These are phyloP conservation scores for Biston stratarius DNA, from an alignment of 2,888 invertebrate genomes.

Conservation along the genomic window DNA sequence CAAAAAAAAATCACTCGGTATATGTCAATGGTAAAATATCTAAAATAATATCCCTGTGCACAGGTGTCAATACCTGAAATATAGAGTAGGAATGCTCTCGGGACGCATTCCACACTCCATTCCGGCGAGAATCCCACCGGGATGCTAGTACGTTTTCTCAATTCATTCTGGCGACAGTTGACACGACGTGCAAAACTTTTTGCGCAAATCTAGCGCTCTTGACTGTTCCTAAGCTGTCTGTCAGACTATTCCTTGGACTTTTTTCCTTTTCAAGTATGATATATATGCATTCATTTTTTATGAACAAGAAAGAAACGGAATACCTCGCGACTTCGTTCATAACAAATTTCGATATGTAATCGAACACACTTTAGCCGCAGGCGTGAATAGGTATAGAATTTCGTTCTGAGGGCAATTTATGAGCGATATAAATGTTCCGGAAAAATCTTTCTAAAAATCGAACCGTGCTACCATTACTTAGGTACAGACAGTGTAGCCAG, in stretches of 20 bases:
- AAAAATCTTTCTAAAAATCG: no score
- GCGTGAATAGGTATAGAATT: no score
- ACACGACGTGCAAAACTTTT: conserved; percentile 2
- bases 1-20: no score
- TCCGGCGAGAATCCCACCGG: conserved; percentile 5
- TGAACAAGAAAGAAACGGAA: no score
- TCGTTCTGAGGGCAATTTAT: no score
- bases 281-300: no score
- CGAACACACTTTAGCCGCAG: no score
- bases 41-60: neutral
- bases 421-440: no score
- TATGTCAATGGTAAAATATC: neutral
- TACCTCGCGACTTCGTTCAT: no score
- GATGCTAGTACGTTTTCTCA: conserved; percentile 5
- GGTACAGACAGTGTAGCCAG: no score
- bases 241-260: neutral
- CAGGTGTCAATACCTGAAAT: conserved; percentile 1
- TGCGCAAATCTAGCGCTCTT: neutral
- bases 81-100: neutral
- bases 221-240: neutral
- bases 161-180: conserved; percentile 14
- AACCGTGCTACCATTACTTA: no score
- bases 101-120: conserved; percentile 12
- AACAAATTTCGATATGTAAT: no score
- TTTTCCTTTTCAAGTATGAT: neutral